Evolutionary conservation across 2,797 vertebrate genomes (phyloP).

Genomic region (Brachyalestes nurse): DNA sequence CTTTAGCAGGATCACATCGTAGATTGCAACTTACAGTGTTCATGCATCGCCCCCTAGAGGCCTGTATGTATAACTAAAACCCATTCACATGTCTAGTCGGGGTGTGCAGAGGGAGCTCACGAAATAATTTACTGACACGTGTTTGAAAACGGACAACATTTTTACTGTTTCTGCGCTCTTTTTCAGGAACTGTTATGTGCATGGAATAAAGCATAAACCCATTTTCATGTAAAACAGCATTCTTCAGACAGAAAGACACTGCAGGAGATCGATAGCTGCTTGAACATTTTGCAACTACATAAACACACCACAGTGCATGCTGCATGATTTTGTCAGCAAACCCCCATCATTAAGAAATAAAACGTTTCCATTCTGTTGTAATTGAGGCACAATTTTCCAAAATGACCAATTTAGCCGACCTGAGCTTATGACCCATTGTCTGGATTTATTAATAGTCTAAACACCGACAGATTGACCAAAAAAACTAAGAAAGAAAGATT

Average conservation of each 20-base stretch:
- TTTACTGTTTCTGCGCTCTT: conserved; percentile 5
- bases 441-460: neutral
- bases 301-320: neutral
- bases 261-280: neutral
- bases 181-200: neutral
- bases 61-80: conserved; percentile 16
- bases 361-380: neutral
- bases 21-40: neutral
- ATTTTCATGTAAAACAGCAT: neutral
- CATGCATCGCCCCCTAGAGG: conserved; percentile 19
- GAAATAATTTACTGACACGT: neutral
- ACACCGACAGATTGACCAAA: neutral
- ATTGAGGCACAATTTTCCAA: neutral
- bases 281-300: neutral
- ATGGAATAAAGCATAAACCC: neutral
- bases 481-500: no score
- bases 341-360: neutral
- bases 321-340: neutral
- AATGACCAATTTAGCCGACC: neutral
- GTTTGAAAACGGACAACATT: neutral
- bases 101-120: no score
- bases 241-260: neutral
- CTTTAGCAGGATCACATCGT: neutral
- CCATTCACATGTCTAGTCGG: no score
- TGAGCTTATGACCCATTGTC: neutral